These are phyloP conservation scores for Alcedo atthis DNA, from an alignment of 2,797 vertebrate genomes.

Conservation along the genomic window DNA sequence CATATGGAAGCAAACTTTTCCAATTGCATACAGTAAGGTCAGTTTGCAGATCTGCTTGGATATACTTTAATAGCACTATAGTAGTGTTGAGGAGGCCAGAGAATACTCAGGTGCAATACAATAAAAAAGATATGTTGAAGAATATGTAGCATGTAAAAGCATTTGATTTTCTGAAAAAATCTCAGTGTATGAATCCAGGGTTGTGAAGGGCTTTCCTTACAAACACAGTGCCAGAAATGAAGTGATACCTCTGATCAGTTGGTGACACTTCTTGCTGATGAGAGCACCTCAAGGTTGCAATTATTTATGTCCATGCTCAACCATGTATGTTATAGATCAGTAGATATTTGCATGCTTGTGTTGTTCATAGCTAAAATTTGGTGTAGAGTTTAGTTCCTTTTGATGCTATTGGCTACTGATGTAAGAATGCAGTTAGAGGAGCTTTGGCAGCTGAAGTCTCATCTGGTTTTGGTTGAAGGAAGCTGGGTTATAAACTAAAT, in stretches of 20 bases:
- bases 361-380: neutral
- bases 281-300: neutral
- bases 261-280: neutral
- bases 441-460: neutral
- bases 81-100: neutral
- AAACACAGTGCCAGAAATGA: neutral
- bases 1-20: neutral
- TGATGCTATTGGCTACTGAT: neutral
- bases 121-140: neutral
- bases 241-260: neutral
- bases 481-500: neutral
- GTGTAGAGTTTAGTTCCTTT: neutral
- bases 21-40: neutral
- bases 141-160: neutral
- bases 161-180: neutral
- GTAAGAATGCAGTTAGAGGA: neutral
- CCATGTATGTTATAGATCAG: neutral
- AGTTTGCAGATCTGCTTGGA: neutral
- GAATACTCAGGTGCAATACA: neutral
- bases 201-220: neutral
- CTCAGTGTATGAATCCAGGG: neutral
- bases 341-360: neutral
- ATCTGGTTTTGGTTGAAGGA: neutral
- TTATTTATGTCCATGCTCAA: fast-evolving
- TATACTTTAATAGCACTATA: neutral